Evolutionary conservation across 2,113 vertebrate species (phyloP), one percentile per base, ranked within the genome.

Genomic region (Muntiacus reevesi): DNA sequence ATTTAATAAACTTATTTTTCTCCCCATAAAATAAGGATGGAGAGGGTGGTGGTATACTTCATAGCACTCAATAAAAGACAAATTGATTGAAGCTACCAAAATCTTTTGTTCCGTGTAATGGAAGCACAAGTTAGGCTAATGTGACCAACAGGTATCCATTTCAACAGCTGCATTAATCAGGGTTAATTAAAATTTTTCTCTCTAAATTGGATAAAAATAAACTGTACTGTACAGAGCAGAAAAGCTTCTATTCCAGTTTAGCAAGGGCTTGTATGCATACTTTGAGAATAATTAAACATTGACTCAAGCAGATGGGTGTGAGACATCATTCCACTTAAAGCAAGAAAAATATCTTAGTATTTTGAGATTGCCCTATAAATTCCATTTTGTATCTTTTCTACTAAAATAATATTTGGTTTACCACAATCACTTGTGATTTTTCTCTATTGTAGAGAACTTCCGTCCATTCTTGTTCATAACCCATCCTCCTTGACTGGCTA

Each of bases 1-100:
- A 87, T 94, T 93, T 76, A 96, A 95, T 60, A 85, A 87, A 88
- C 30, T 95, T 78, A 67, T 55, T 95, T 86, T 55, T 96, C 85
- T 64, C 23, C n/a, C 87, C 25, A 74, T 28, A 85, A 96, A 95
- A 87, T 89, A 59, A n/a, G 19, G 28, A 52, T 78, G 50, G 30
- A 74, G 28, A 94, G 13, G 4, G 13, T 27, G 17, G 30, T 54
- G 19, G 52, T 52, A 11, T n/a, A 60, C 21, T 91, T 57, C 40
- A 50, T 33, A 76, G 60, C 33, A 79, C 2, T 45, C 55, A 83
- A 25, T 62, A 59, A 94, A 92, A 94, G 36, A 36, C 27, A 71
- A 74, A 25, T 13, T 67, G 17, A 92, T 40, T 62, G 45, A n/a
- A 89, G n/a, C 47, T 88, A 62, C 33, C n/a, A 57, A 94, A 97